Conservation (phyloP, 2,113 vertebrate genomes). For the Equus quagga region DNA sequence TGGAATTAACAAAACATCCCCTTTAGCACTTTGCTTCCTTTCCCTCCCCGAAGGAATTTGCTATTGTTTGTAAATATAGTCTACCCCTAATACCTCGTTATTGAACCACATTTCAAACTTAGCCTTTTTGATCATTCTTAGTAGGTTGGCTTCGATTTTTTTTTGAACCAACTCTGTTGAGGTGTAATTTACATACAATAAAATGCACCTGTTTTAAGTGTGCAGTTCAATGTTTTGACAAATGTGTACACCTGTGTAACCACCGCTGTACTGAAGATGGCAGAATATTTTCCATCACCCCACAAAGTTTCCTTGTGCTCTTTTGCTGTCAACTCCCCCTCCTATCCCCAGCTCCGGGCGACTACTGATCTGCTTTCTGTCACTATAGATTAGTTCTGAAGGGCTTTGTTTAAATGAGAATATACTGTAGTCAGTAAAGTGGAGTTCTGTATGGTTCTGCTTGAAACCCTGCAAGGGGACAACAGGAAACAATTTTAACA, state of each 20-base stretch:
- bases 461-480: neutral
- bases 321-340: neutral
- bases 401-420: neutral
- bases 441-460: neutral
- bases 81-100: neutral
- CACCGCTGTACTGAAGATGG: neutral
- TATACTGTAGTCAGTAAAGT: neutral
- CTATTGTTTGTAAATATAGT: slow-evolving; percentile 82
- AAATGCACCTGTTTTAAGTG: neutral
- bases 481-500: neutral
- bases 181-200: neutral
- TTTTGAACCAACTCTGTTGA: neutral
- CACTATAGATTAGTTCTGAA: neutral
- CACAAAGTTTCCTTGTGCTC: neutral
- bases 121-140: neutral
- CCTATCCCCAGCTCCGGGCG: neutral
- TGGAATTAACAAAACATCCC: slow-evolving; percentile 72
- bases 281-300: neutral
- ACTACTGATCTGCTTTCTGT: neutral
- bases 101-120: neutral
- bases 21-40: slow-evolving; percentile 59
- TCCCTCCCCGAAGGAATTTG: slow-evolving; percentile 77
- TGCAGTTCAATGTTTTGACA: neutral
- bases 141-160: neutral
- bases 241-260: neutral